Base-by-base conservation (phyloP, 1,140 invertebrate genomes). In the Lerema accius region DNA sequence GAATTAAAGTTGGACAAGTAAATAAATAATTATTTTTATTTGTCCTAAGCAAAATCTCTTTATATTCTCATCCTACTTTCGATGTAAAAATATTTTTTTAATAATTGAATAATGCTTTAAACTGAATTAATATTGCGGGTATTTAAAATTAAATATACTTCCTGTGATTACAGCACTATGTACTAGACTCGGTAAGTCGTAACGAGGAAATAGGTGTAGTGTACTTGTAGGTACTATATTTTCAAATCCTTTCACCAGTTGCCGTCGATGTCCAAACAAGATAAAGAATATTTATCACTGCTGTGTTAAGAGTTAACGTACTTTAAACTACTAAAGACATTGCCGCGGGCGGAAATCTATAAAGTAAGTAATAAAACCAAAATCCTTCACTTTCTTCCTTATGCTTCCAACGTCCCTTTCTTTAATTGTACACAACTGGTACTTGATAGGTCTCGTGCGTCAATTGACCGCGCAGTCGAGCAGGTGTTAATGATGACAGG, bases 401-500 rank as follows among this genome's bases (percentile, higher is more conserved):
- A 35, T 58, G 42, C 19, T 26, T 42, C 6, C 15, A 46, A 26
- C 13, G 16, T 19, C 17, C n/a, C 15, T 37, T 46, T 59, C 55
- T 59, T 46, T 46, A 59, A 46, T 59, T 59, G 42, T 46, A 37
- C 15, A 59, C n/a, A 11, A 37, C 35, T 37, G 10, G 35, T 23
- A n/a, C n/a, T n/a, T n/a, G n/a, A n/a, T n/a, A 39, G 55, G 37
- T 69, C 26, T 73, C 67, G 69, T 78, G 71, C 76, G 63, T 80
- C 78, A 82, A 37, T 49, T 45, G 55, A 55, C 50, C 42, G 53
- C 51, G 50, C 71, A 77, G 72, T 48, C 42, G 53, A 49, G 50
- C 71, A 77, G 72, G 72, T 78, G 76, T 69, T 84, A 78, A 81
- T 74, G 69, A 76, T 69, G 51, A 61, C 53, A 16, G 51, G 39